A percentile compares a stretch with the other conserved stretches of the same genome.
Conservation (phyloP, 1,140 invertebrate species). For the Micrasema longulum region DNA sequence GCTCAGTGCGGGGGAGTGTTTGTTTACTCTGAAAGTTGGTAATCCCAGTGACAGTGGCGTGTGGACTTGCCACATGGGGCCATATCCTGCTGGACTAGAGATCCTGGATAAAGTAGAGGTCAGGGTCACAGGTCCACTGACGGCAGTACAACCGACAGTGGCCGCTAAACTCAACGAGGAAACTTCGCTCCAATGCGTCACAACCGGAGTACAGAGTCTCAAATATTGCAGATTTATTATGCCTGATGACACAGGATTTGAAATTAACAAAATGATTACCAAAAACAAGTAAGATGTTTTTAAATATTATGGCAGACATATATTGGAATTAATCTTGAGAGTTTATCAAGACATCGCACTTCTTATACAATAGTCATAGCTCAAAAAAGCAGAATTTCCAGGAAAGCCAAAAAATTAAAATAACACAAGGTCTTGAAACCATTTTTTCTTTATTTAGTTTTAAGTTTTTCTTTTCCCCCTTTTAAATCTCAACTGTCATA, state of each 20-base stretch:
- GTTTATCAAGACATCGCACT: too few relatives aligned
- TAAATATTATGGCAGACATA: too few relatives aligned
- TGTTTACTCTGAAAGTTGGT: slow-evolving; percentile 59
- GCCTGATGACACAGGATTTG: slow-evolving; percentile 43
- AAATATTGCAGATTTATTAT: slow-evolving; percentile 60
- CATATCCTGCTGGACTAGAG: slow-evolving; percentile 58
- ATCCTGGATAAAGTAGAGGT: slow-evolving; percentile 57
- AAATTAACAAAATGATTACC: slow-evolving; percentile 43
- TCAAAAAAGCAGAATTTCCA: too few relatives aligned
- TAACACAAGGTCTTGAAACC: too few relatives aligned
- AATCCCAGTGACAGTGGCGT: slow-evolving; percentile 56
- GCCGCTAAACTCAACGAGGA: slow-evolving; percentile 50
- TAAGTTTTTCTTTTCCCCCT: too few relatives aligned
- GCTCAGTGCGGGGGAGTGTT: slow-evolving; percentile 61
- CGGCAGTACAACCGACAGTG: slow-evolving; percentile 58
- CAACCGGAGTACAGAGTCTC: slow-evolving; percentile 58
- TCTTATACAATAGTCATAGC: too few relatives aligned
- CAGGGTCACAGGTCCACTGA: slow-evolving; percentile 60
- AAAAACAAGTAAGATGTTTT: slow-evolving; percentile 44
- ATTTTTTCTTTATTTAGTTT: too few relatives aligned
- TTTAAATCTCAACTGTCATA: too few relatives aligned
- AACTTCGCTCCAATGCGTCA: slow-evolving; percentile 59
- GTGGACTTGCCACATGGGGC: slow-evolving; percentile 65
- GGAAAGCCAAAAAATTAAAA: too few relatives aligned
- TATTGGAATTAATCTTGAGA: too few relatives aligned